Evolutionary conservation across 2,113 vertebrate species (phyloP).

Genomic region (Ornithorhynchus anatinus): DNA sequence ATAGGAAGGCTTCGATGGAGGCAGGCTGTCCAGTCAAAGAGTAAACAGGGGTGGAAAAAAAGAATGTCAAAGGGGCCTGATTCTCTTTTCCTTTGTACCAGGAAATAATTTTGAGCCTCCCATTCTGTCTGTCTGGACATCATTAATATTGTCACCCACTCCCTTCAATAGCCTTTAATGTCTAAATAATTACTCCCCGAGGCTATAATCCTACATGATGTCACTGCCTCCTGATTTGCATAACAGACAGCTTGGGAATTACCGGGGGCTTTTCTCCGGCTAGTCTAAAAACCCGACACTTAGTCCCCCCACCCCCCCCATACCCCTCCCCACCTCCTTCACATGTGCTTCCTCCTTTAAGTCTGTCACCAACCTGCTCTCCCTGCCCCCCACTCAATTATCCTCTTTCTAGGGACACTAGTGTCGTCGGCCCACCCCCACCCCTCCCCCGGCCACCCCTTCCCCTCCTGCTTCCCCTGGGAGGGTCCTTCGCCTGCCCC

Average conservation of each 20-base stretch:
- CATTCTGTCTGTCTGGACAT: conserved; percentile 55
- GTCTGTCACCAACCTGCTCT: conserved; percentile 42
- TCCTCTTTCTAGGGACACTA: too few species aligned
- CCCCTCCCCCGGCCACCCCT: conserved; percentile 37
- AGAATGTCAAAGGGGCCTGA: neutral
- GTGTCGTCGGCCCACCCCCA: too few species aligned
- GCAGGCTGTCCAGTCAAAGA: conserved; percentile 4
- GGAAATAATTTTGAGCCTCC: conserved; percentile 54
- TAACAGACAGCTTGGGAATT: conserved; percentile 59
- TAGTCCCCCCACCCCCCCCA: neutral
- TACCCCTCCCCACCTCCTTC: conserved; percentile 17
- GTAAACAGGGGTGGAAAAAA: neutral
- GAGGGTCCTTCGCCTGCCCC: neutral
- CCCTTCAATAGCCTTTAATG: conserved; percentile 57
- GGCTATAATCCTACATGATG: conserved; percentile 44
- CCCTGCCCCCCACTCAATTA: conserved; percentile 46
- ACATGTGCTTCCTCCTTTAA: conserved; percentile 52
- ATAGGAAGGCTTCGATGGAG: conserved; percentile 10
- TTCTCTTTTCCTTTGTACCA: conserved; percentile 47
- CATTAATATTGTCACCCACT: conserved; percentile 60
- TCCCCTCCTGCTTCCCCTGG: conserved; percentile 37
- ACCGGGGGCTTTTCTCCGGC: conserved; percentile 19
- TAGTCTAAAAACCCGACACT: conserved; percentile 17
- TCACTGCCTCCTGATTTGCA: conserved; percentile 56
- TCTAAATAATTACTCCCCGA: conserved; percentile 60